phyloP scores from a whole-genome alignment of 1,140 invertebrate species.

The Drosophila mayri region DNA sequence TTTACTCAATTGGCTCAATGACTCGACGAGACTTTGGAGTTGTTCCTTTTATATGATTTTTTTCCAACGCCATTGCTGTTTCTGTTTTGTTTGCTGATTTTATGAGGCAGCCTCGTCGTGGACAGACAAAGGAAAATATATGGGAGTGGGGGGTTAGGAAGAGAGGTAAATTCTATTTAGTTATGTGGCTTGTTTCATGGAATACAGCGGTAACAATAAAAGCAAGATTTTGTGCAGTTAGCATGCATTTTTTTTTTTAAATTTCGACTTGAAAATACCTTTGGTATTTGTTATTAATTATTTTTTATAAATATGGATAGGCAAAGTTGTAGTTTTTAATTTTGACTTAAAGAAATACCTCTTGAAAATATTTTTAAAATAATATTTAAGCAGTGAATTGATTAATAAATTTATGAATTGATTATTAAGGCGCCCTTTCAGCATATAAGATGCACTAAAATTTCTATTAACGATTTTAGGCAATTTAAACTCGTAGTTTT shows the following conservation, averaged over 20 bases:
- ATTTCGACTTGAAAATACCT: neutral
- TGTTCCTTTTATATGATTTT: constrained; percentile 16
- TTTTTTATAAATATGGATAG: neutral
- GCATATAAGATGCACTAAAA: no score
- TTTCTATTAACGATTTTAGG: no score
- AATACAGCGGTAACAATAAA: constrained; percentile 39
- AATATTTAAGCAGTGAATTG: no score
- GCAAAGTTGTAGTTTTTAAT: neutral
- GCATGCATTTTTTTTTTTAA: no score
- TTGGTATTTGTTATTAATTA: no score
- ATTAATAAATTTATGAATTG: no score
- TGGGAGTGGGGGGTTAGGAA: neutral
- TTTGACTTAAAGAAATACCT: neutral
- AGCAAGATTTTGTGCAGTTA: neutral
- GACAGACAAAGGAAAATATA: constrained; percentile 38
- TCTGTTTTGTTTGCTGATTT: constrained; percentile 64
- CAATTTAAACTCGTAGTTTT: no score
- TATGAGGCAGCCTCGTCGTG: constrained; percentile 60
- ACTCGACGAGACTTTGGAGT: constrained; percentile 68
- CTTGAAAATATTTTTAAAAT: neutral
- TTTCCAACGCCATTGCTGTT: constrained; percentile 29
- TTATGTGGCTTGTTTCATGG: constrained; percentile 71
- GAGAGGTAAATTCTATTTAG: constrained; percentile 67
- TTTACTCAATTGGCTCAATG: constrained; percentile 82
- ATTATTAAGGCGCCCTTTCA: no score